A percentile compares a stretch with the other conserved stretches of the same genome.
Conservation (phyloP, 2,888 invertebrate species). For the Drosophila demipolita region DNA sequence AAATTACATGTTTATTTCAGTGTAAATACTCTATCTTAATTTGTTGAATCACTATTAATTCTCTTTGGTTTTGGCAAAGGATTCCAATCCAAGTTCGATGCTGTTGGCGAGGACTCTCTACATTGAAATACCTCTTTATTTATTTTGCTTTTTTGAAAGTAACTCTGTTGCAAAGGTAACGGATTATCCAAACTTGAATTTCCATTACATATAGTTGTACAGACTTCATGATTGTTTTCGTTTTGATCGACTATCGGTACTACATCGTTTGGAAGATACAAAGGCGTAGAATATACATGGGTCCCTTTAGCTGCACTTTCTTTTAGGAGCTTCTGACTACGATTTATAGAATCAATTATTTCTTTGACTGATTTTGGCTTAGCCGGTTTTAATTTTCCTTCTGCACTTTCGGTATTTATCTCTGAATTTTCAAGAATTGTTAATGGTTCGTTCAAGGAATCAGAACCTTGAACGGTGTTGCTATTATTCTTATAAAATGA, state of each 20-base stretch:
- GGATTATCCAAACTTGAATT: slow-evolving; percentile 27
- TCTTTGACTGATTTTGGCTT: slow-evolving; percentile 83
- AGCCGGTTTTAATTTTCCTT: slow-evolving; percentile 29
- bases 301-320: slow-evolving; percentile 81
- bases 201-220: slow-evolving; percentile 16
- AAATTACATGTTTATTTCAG: neutral
- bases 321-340: slow-evolving; percentile 82
- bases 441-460: slow-evolving; percentile 23
- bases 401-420: neutral
- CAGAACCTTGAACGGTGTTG: slow-evolving; percentile 5
- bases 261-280: slow-evolving; percentile 45
- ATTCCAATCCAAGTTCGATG: slow-evolving; percentile 85
- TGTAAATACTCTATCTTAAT: slow-evolving; percentile 10
- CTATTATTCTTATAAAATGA: slow-evolving; percentile 16
- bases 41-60: slow-evolving; percentile 69
- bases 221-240: slow-evolving; percentile 20
- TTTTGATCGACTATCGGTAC: slow-evolving; percentile 37
- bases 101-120: slow-evolving; percentile 83
- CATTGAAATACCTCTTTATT: slow-evolving; percentile 77
- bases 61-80: slow-evolving; percentile 85
- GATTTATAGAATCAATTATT: slow-evolving; percentile 85
- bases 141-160: slow-evolving; percentile 82
- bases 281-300: slow-evolving; percentile 52
- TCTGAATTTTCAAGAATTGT: slow-evolving; percentile 39
- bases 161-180: slow-evolving; percentile 25